Base-by-base conservation (phyloP, 2,797 vertebrate genomes). In the Novumbra hubbsi region DNA sequence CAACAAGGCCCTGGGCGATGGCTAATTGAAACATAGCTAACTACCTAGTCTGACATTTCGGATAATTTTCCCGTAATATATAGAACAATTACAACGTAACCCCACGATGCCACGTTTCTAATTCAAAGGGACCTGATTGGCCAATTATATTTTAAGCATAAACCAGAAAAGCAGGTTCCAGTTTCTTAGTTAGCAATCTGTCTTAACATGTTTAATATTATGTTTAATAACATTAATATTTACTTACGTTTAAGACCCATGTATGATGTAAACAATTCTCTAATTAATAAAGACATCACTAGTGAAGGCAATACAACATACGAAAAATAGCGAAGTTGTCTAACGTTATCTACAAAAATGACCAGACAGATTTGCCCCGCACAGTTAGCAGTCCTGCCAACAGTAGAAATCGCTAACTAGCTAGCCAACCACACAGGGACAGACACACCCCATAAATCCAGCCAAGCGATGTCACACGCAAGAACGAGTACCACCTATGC, bases 271-370 rank as follows among this genome's bases (percentile, higher is more conserved):
- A 17, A 65, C 16, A 3, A 30, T 65, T n/a, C 28, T 1, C 64
- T 38, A 38, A 12, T 38, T 12, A 6, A 34, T 19, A 34, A 17
- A 34, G 34, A 38, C 32, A 67, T n/a, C 11, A 16, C 64, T 27
- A 70, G 14, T 74, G 27, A 16, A 27, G 2, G 12, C 12, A 34
- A 45, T 8, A 9, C 16, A 8, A 14, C 15, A 2, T 5, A 48
- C 6, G 1, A 17, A 45, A 0, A 5, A 3, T 0, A 49, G 0
- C 0, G 30, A 16, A 0, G 1, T 11, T 17, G n/a, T 6, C 4
- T 21, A 19, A 8, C 19, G n/a, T 9, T n/a, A 32, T 52, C 62
- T 15, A 16, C 30, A 32, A 63, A 14, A 27, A 14, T 5, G 8
- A 19, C 34, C 52, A 21, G 30, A n/a, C 15, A 2, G 28, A 28